A percentile compares a stretch with the other conserved stretches of the same genome.
These are phyloP conservation scores for Cynocephalus volans DNA, from an alignment of 2,113 vertebrate genomes.

Conservation along the genomic window DNA sequence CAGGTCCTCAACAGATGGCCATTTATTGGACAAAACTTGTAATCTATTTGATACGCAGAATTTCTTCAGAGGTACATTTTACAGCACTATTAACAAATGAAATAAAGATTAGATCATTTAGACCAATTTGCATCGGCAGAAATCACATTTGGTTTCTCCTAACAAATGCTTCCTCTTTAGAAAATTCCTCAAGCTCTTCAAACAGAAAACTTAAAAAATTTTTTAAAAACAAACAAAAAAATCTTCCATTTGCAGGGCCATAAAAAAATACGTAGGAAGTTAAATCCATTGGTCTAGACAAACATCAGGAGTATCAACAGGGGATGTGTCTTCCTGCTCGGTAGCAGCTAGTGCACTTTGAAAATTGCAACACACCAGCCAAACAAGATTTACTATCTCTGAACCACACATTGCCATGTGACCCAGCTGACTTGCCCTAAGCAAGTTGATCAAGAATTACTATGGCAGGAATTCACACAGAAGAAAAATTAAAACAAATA, in stretches of 20 bases:
- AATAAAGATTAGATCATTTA: neutral
- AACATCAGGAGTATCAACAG: conserved; percentile 73
- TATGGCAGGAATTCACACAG: conserved; percentile 4
- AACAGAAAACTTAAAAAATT: neutral
- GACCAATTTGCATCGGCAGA: neutral
- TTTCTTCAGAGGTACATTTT: neutral
- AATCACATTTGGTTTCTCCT: conserved; percentile 53
- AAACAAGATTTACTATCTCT: conserved; percentile 79
- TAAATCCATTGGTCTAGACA: conserved; percentile 42
- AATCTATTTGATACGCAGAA: neutral
- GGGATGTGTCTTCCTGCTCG: conserved; percentile 71
- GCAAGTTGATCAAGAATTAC: conserved; percentile 56
- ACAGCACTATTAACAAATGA: neutral
- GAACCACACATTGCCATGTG: neutral
- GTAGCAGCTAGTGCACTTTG: conserved; percentile 47
- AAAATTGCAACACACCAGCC: conserved; percentile 78
- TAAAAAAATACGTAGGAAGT: neutral
- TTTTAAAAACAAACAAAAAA: neutral
- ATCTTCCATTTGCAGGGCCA: neutral
- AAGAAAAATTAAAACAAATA: neutral
- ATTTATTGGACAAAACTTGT: neutral
- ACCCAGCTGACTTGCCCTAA: conserved; percentile 33
- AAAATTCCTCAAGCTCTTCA: conserved; percentile 65
- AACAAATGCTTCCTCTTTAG: conserved; percentile 13
- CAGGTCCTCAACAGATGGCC: neutral